Percentiles rank a stretch among this genome's conserved stretches.
These are phyloP conservation scores for Etheostoma perlongum DNA, from an alignment of 2,797 vertebrate species.

Conservation along the genomic window DNA sequence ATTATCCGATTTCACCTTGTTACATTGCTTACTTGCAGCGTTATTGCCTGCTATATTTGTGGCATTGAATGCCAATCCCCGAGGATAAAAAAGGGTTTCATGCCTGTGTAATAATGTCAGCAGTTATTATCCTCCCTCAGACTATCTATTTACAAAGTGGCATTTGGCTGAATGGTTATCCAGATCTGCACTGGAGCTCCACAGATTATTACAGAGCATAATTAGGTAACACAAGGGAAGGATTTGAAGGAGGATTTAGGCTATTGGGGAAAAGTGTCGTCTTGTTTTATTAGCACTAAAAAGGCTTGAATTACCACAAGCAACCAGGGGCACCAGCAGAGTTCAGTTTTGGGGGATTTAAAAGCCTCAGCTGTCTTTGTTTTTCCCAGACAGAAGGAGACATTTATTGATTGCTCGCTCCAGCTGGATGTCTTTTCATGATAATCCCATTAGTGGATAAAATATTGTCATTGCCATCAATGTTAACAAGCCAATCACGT, in stretches of 20 bases:
- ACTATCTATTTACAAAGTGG: conserved; percentile 51
- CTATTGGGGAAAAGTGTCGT: conserved; percentile 59
- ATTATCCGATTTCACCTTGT: not conserved
- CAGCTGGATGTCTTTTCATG: conserved; percentile 4
- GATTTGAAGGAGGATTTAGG: conserved; percentile 32
- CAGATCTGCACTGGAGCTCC: conserved; percentile 35
- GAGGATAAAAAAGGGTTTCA: conserved; percentile 11
- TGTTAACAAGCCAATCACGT: conserved; percentile 29
- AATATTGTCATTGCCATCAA: conserved; percentile 22
- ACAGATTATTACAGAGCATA: conserved; percentile 9
- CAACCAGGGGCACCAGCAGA: conserved; percentile 39
- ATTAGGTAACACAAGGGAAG: conserved; percentile 41
- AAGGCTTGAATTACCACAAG: conserved; percentile 28
- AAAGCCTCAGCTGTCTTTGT: conserved; percentile 61
- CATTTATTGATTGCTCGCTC: not conserved
- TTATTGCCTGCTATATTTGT: not conserved
- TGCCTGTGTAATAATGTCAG: conserved; percentile 41
- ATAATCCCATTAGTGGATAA: conserved; percentile 12
- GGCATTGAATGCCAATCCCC: not conserved
- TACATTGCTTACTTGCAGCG: conserved; percentile 16
- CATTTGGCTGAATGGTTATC: conserved; percentile 39
- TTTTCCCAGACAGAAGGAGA: conserved; percentile 43
- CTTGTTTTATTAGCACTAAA: conserved; percentile 55
- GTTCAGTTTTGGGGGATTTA: conserved; percentile 37
- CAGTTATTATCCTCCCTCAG: conserved; percentile 27